A percentile compares a stretch with the other conserved stretches of the same genome.
Conservation (phyloP, 2,113 vertebrate genomes). For the Sterrhoptilus dennistouni region DNA sequence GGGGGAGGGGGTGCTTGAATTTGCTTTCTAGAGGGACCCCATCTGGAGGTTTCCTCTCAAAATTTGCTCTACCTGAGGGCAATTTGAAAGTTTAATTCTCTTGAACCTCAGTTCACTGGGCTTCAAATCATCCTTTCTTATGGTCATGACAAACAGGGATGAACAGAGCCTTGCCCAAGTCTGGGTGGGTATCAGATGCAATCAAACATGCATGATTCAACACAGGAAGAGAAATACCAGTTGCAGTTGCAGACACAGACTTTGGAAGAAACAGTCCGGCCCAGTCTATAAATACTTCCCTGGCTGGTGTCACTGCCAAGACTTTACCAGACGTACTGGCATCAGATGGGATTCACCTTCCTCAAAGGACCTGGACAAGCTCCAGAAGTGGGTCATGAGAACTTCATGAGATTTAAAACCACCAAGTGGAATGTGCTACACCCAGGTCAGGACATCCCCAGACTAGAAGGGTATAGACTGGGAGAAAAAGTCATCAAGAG, state of each 20-base stretch:
- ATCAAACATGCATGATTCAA: fast-evolving
- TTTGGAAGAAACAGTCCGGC: not conserved
- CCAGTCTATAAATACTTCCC: not conserved
- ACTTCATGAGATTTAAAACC: not conserved
- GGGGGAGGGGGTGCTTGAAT: not conserved
- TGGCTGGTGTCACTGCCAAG: not conserved
- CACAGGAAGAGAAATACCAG: not conserved
- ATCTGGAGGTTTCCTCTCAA: not conserved
- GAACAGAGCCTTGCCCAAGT: not conserved
- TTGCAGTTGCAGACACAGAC: not conserved
- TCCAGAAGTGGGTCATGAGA: not conserved
- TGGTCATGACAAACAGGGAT: fast-evolving
- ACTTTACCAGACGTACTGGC: not conserved
- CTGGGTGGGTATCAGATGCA: not conserved
- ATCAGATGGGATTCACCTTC: not conserved
- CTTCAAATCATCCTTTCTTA: not conserved
- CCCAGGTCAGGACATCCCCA: not conserved
- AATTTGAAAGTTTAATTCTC: not conserved
- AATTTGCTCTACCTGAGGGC: not conserved
- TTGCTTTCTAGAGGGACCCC: not conserved
- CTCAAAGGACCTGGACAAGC: not conserved
- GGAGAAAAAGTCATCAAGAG: not conserved
- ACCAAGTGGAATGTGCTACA: not conserved
- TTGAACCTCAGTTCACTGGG: not conserved
- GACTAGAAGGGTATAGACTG: not conserved